phyloP scores from a whole-genome alignment of 2,888 invertebrate species.

The Drosophila phalerata region DNA sequence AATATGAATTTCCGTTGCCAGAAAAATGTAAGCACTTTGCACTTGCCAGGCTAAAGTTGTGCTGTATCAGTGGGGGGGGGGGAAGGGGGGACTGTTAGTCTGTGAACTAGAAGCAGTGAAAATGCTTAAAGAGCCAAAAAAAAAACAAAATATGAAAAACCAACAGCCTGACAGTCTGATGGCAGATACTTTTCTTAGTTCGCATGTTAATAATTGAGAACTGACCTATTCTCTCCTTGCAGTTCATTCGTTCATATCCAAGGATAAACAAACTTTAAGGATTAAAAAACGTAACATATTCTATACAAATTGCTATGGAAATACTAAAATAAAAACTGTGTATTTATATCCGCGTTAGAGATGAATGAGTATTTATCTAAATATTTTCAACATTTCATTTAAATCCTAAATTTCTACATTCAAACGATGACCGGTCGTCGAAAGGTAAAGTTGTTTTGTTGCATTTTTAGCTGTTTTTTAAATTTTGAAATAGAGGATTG shows the following conservation, averaged over 20 bases:
- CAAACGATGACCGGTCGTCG: background rate
- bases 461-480: conserved; percentile 48
- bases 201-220: conserved; percentile 51
- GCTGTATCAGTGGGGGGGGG: background rate
- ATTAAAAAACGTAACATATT: background rate
- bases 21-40: conserved; percentile 80
- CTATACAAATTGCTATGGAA: background rate
- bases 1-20: conserved; percentile 82
- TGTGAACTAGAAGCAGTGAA: background rate
- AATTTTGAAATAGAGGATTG: conserved; percentile 69
- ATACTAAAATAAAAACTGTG: too few relatives aligned
- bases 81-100: background rate
- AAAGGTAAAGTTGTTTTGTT: conserved; percentile 9
- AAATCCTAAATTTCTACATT: conserved; percentile 46
- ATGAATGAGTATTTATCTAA: background rate
- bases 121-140: background rate
- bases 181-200: background rate
- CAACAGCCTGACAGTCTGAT: background rate
- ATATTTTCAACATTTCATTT: conserved; percentile 2
- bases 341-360: too few relatives aligned
- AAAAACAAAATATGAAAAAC: background rate
- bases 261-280: background rate
- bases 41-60: conserved; percentile 57
- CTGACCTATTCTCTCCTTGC: conserved; percentile 16
- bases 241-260: background rate